phyloP scores from a whole-genome alignment of 2,113 vertebrate species.

The Chloropsis hardwickii region DNA sequence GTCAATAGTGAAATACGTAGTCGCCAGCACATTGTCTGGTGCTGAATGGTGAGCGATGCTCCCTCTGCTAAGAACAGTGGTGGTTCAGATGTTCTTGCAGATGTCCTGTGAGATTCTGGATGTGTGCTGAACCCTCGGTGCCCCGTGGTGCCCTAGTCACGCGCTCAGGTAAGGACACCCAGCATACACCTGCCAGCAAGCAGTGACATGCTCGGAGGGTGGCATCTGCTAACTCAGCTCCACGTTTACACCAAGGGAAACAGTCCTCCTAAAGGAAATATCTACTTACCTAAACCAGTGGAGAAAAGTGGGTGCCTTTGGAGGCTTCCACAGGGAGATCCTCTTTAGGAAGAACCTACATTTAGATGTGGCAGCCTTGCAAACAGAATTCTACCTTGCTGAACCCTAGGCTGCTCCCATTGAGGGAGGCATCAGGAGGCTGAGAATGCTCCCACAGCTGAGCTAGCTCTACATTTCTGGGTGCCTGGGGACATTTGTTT shows the following conservation, averaged over 20 bases:
- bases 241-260: not conserved
- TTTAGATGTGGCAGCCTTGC: not conserved
- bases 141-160: not conserved
- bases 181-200: not conserved
- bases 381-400: not conserved
- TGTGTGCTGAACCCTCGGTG: not conserved
- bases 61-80: accelerated
- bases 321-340: not conserved
- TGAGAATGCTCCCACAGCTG: not conserved
- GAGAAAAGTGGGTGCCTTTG: not conserved
- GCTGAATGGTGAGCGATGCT: constrained; percentile 5
- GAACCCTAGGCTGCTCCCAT: not conserved
- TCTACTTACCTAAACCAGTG: not conserved
- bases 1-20: not conserved
- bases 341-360: not conserved
- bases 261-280: not conserved
- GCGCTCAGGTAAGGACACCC: not conserved
- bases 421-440: not conserved
- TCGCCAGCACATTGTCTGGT: not conserved
- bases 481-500: not conserved
- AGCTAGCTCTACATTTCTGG: not conserved
- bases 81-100: not conserved
- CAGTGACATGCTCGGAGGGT: not conserved
- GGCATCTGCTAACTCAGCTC: constrained; percentile 12
- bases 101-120: not conserved